Evolutionary conservation across 1,140 invertebrate species (phyloP), one percentile per base, ranked within the genome.

Genomic region (Brachionus rubens): DNA sequence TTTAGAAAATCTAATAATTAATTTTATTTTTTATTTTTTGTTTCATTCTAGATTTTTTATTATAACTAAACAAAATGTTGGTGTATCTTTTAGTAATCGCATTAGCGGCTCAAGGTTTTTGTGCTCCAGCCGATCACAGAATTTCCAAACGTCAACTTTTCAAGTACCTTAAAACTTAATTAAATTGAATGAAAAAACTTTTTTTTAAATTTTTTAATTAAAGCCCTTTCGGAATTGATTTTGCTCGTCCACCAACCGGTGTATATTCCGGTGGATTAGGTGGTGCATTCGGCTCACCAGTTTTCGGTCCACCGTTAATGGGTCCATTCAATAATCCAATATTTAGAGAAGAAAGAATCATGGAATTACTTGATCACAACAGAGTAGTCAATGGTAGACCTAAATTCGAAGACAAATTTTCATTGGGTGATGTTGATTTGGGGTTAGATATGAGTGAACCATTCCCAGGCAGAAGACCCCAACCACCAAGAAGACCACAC

Each of bases 281-380:
- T 50, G 68, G 68, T 9, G 24, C 40, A 16, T 72, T 72, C 21
- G 68, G 68, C 24, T 72, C 68, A 54, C 68, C 68, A 72, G 12
- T 72, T 36, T 72, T 72, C 26, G 68, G 68, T 4, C 68, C 68
- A 28, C 68, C 68, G 26, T 24, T 72, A 36, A 28, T 50, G 7
- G 68, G 68, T 10, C 68, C 68, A 50, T 72, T 72, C 24, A 72
- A 72, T 41, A 72, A 72, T 41, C 68, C 68, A 19, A n/a, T 41
- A 28, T 72, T 72, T 16, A 72, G 68, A 72, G 50, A 50, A 16
- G 68, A 54, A 50, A 48, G 68, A 50, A 72, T 72, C 16, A 40
- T 50, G 50, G 30, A 72, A 24, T 40, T 72, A 12, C 50, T 72
- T 40, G 68, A 72, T 33, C 46, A 50, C 26, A 72, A 72, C 24